Evolutionary conservation across 2,797 vertebrate species (phyloP), one percentile per base, ranked within the genome.

Genomic region (Pteropus rufus): DNA sequence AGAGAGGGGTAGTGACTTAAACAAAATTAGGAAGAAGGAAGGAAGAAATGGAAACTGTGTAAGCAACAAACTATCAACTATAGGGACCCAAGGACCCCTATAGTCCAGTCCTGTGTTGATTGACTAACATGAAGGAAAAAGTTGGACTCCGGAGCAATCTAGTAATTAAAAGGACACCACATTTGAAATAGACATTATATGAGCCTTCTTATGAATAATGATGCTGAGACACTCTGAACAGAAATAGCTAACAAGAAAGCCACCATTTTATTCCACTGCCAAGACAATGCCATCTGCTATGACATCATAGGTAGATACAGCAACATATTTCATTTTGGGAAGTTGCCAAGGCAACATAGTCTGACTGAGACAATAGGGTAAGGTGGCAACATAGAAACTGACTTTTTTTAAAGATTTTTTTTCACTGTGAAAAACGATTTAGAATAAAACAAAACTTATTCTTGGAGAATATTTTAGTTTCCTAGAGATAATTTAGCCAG

Each of bases 341-440:
- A 23, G 95, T 96, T 97, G 72, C 92, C 92, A 92, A 89, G 93
- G 94, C 84, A 96, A 85, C 94, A 7, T 52, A 75, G 24, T 75
- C 52, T 75, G 60, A 79, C 41, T 1, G 0, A 76, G 62, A 73
- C 31, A 87, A 18, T 49, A 34, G 52, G 10, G 18, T 80, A 77
- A 93, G 12, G 41, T 65, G 41, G 80, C 26, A 95, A 70, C 65
- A 19, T 5, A 96, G 54, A 93, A 85, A 80, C 2, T 14, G 54
- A 41, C n/a, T 34, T 70, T 73, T 26, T 60, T 23, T 14, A 46
- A 69, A 39, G 14, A 23, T 23, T 58, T 62, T 76, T 54, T 76
- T 73, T 29, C 26, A 76, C 56, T 58, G 16, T 87, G 54, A 87
- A 88, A 79, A 92, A 26, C 18, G 80, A 64, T 44, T 92, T 73